Percentiles rank a stretch among this genome's conserved stretches.
Conservation (phyloP, 2,113 vertebrate genomes). For the Apodemus sylvaticus region DNA sequence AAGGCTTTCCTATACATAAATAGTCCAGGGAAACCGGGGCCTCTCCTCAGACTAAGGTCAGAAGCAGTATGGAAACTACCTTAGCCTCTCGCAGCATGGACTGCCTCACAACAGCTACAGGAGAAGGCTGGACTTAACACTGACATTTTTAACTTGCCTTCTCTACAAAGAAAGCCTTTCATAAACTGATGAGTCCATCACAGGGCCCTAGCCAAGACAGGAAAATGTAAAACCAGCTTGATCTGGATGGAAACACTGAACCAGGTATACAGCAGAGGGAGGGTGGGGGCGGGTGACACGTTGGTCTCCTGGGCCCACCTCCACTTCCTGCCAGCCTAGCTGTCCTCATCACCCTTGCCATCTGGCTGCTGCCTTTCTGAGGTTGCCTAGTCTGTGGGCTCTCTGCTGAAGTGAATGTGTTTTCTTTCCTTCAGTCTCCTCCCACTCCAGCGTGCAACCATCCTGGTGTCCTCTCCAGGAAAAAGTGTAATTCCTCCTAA, state of each 20-base stretch:
- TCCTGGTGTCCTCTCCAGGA: not conserved
- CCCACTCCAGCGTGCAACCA: not conserved
- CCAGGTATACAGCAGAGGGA: not conserved
- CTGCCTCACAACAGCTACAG: not conserved
- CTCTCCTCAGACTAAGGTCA: not conserved
- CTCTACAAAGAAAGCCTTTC: slow-evolving; percentile 15
- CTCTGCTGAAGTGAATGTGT: not conserved
- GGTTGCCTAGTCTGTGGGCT: not conserved
- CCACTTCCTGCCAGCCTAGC: not conserved
- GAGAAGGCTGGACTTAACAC: not conserved
- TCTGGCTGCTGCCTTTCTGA: not conserved
- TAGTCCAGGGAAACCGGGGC: not conserved
- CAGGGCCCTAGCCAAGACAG: not conserved
- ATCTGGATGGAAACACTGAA: not conserved
- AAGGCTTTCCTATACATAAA: not conserved
- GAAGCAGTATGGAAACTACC: not conserved
- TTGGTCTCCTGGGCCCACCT: not conserved
- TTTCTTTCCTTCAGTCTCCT: not conserved
- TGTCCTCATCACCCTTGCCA: not conserved
- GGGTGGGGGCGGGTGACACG: not conserved
- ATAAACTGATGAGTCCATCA: not conserved
- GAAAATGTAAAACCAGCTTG: not conserved
- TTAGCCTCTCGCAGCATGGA: not conserved
- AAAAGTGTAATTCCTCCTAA: not conserved
- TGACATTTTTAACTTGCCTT: not conserved